Conservation (phyloP, 2,797 vertebrate species). For the Cygnus olor region DNA sequence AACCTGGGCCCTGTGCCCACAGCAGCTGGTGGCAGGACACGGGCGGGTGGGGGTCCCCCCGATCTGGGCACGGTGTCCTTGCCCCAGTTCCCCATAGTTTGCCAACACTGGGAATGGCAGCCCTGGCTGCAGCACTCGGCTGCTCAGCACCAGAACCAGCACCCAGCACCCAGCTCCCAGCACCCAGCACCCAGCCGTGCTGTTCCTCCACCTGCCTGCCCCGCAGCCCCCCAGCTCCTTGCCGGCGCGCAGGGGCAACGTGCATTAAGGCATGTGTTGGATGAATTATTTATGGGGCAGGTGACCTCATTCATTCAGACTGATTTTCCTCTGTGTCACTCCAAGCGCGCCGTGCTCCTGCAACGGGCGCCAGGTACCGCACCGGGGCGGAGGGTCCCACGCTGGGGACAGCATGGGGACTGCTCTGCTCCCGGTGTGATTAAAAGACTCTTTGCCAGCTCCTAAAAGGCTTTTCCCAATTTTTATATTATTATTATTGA, state of each 20-base stretch:
- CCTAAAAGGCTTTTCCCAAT: neutral
- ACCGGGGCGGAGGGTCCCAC: neutral
- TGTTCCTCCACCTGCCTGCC: neutral
- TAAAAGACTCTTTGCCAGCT: neutral
- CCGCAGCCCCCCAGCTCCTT: neutral
- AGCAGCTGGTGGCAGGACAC: constrained; percentile 12
- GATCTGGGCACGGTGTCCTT: rapidly evolving
- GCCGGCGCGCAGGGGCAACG: neutral
- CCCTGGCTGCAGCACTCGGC: too few relatives aligned
- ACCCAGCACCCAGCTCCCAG: too few relatives aligned
- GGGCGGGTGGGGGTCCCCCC: neutral
- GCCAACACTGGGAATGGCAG: neutral
- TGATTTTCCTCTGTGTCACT: constrained; percentile 66
- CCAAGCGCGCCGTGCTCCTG: neutral
- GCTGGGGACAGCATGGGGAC: neutral
- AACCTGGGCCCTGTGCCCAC: neutral
- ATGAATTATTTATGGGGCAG: constrained; percentile 56
- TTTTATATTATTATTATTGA: neutral
- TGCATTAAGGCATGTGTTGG: neutral
- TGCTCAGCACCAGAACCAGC: too few relatives aligned
- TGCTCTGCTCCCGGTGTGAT: rapidly evolving
- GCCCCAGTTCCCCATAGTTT: too few relatives aligned
- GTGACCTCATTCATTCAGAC: constrained; percentile 75
- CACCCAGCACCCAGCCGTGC: neutral
- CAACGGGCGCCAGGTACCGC: neutral